phyloP scores from a whole-genome alignment of 2,113 vertebrate species.

The Microcebus jonahi region DNA sequence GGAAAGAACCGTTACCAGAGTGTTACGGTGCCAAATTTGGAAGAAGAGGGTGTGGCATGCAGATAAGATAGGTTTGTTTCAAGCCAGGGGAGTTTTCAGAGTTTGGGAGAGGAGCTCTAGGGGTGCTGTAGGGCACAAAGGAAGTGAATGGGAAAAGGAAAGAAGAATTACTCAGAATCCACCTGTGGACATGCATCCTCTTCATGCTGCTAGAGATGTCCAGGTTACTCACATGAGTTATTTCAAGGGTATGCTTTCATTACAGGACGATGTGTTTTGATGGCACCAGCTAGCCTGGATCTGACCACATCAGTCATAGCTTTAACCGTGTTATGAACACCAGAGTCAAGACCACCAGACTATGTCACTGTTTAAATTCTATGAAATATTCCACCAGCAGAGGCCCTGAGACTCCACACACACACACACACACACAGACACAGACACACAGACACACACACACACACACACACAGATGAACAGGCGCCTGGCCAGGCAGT shows the following conservation, averaged over 20 bases:
- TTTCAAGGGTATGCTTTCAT: conserved; percentile 11
- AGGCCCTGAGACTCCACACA: neutral
- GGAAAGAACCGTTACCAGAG: neutral
- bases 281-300: neutral
- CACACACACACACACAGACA: neutral
- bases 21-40: neutral
- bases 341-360: neutral
- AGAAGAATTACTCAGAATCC: neutral
- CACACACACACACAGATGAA: neutral
- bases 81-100: neutral
- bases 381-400: neutral
- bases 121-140: neutral
- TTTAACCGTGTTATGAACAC: neutral
- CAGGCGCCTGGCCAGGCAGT: neutral
- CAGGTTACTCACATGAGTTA: neutral
- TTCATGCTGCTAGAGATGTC: neutral
- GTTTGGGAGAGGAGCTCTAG: neutral
- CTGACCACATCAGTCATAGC: neutral
- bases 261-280: neutral
- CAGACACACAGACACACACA: neutral
- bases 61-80: neutral
- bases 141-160: neutral
- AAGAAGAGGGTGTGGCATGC: neutral
- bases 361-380: neutral
- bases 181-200: neutral